Conservation (phyloP, 2,113 vertebrate species). For the Larimichthys crocea region DNA sequence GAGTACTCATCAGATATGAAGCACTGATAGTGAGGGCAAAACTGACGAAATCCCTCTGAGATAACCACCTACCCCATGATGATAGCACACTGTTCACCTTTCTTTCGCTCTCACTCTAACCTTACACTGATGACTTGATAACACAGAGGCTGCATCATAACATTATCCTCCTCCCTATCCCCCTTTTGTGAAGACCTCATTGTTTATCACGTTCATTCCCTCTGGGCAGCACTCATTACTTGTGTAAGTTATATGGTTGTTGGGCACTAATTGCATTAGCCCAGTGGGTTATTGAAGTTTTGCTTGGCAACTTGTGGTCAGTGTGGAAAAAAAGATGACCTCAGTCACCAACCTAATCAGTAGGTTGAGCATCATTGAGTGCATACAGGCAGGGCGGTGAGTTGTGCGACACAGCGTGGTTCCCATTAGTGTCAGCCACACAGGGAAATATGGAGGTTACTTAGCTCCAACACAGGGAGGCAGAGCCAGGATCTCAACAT, state of each 20-base stretch:
- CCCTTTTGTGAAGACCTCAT: conserved; percentile 42
- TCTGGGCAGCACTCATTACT: conserved; percentile 40
- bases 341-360: conserved; percentile 65
- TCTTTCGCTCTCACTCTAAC: conserved; percentile 29
- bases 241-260: conserved; percentile 73
- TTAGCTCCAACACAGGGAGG: conserved; percentile 55
- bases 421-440: conserved; percentile 78
- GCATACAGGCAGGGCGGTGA: conserved; percentile 31
- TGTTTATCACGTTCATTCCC: conserved; percentile 59
- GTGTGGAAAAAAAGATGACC: conserved; percentile 66
- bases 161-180: conserved; percentile 27
- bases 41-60: conserved; percentile 49
- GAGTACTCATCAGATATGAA: conserved; percentile 53
- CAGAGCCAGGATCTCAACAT: conserved; percentile 50
- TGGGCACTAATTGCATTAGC: conserved; percentile 80
- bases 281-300: conserved; percentile 78
- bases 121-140: conserved; percentile 54
- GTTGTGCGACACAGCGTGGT: conserved; percentile 64
- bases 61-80: conserved; percentile 53
- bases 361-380: conserved; percentile 60
- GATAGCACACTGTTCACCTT: conserved; percentile 47
- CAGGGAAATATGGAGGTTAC: conserved; percentile 75
- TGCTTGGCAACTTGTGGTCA: conserved; percentile 73
- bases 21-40: conserved; percentile 54
- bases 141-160: conserved; percentile 34